phyloP scores from a whole-genome alignment of 2,797 vertebrate genomes.

The Pangasius macronema region DNA sequence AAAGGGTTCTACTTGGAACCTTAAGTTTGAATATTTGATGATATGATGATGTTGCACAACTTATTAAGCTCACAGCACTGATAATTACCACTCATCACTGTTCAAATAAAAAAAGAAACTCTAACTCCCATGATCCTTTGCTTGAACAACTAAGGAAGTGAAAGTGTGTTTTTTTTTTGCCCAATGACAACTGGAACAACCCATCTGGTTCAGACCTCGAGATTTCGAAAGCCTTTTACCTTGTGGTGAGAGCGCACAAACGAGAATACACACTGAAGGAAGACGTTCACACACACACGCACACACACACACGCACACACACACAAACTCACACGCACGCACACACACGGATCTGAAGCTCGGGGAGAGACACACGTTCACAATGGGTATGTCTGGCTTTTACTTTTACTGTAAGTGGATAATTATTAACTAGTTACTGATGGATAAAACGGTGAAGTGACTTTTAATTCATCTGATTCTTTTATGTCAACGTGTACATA shows the following conservation, averaged over 20 bases:
- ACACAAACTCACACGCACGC: slow-evolving; percentile 6
- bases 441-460: too few species aligned
- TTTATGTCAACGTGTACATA: background rate
- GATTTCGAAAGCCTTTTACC: slow-evolving; percentile 50
- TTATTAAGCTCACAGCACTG: too few species aligned
- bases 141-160: slow-evolving; percentile 50
- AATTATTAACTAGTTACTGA: background rate
- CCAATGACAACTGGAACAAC: slow-evolving; percentile 67
- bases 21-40: background rate
- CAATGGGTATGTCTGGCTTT: slow-evolving; percentile 70
- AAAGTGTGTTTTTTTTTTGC: slow-evolving; percentile 31
- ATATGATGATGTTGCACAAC: too few species aligned
- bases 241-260: slow-evolving; percentile 42
- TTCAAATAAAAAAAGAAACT: slow-evolving; percentile 48
- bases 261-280: slow-evolving; percentile 9
- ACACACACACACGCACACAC: slow-evolving; percentile 6
- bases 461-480: background rate
- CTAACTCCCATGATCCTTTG: slow-evolving; percentile 66
- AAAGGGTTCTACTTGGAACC: background rate
- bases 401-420: background rate
- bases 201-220: slow-evolving; percentile 36
- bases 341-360: slow-evolving; percentile 22
- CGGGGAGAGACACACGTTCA: slow-evolving; percentile 55
- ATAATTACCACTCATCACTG: background rate
- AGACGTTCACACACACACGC: background rate